Evolutionary conservation across 1,140 invertebrate species (phyloP).

Genomic region (Heterodera carotae): DNA sequence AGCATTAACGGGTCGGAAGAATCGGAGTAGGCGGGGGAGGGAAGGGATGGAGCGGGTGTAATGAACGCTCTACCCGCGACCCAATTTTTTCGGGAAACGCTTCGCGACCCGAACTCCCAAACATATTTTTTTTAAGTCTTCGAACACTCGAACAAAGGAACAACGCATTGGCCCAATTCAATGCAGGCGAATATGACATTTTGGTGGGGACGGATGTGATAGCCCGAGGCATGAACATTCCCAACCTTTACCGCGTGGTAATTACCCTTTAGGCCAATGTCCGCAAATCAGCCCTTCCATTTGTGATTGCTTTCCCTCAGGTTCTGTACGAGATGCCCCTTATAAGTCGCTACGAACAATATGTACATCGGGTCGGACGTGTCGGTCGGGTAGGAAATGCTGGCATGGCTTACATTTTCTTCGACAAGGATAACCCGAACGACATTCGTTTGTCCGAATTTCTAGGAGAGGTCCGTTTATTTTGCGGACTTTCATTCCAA

Average conservation of each 20-base stretch:
- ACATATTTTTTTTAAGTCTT: slow-evolving; percentile 4
- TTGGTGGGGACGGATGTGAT: slow-evolving; percentile 31
- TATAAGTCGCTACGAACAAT: slow-evolving; percentile 68
- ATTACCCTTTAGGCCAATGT: background rate
- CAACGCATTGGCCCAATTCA: slow-evolving; percentile 26
- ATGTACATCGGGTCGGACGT: slow-evolving; percentile 86
- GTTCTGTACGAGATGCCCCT: slow-evolving; percentile 26
- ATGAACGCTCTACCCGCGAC: background rate
- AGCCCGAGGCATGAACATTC: slow-evolving; percentile 26
- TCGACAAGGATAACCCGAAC: slow-evolving; percentile 65
- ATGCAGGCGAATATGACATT: slow-evolving; percentile 20
- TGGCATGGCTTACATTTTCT: slow-evolving; percentile 86
- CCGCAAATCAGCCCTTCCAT: background rate
- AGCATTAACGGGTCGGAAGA: slow-evolving; percentile 7
- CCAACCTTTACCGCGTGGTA: slow-evolving; percentile 19
- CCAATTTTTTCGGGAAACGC: too few species aligned
- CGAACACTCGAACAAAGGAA: slow-evolving; percentile 24
- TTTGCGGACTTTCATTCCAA: background rate
- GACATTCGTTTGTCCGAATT: slow-evolving; percentile 7
- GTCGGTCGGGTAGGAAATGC: slow-evolving; percentile 82
- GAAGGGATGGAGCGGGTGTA: slow-evolving; percentile 3
- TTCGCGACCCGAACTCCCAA: too few species aligned
- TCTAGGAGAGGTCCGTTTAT: background rate
- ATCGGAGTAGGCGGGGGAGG: background rate
- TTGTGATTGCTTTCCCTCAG: too few species aligned